Evolutionary conservation across 2,888 invertebrate species (phyloP), one percentile per base, ranked within the genome.

Genomic region (Bugula neritina): DNA sequence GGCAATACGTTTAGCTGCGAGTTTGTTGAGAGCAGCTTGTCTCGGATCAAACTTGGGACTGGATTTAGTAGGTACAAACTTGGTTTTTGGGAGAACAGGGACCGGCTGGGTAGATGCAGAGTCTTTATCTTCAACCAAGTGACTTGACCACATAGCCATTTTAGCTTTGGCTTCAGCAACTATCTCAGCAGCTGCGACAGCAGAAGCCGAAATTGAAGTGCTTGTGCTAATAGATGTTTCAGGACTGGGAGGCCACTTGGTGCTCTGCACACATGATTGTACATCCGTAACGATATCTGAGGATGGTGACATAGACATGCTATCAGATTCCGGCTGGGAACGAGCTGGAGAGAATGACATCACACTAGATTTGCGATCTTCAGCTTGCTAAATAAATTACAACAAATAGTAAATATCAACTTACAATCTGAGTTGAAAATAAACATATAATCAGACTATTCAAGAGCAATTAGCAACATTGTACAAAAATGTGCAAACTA

Each of bases 171-270:
- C 63, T 29, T 63, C 63, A 29, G 63, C 63, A 2, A 27, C 63
- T 3, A 63, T 63, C 27, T 63, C 63, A 31, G 63, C 27, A 25
- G 63, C 21, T 3, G 34, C 17, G 10, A 17, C 17, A n/a, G n/a
- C 63, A 31, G 63, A 2, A 25, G 63, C 21, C 5, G 34, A 2
- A 25, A 17, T 3, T 5, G 34, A 2, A 29, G 43, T 43, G 43
- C 43, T 43, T 17, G 43, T 43, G 43, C 17, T 43, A 17, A 43
- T 43, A 43, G 43, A 5, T 43, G 13, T 13, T 5, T 63, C 63
- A 29, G 63, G 63, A 63, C 63, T 63, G 29, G 63, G 63, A 27
- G 63, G 63, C 63, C 63, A 63, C 31, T 63, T 63, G 31, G 63
- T 63, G 63, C 63, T 63, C 63, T 63, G 63, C 31, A 63, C 27